Base-by-base conservation (phyloP, 2,888 invertebrate species). In the Apamea sordens region DNA sequence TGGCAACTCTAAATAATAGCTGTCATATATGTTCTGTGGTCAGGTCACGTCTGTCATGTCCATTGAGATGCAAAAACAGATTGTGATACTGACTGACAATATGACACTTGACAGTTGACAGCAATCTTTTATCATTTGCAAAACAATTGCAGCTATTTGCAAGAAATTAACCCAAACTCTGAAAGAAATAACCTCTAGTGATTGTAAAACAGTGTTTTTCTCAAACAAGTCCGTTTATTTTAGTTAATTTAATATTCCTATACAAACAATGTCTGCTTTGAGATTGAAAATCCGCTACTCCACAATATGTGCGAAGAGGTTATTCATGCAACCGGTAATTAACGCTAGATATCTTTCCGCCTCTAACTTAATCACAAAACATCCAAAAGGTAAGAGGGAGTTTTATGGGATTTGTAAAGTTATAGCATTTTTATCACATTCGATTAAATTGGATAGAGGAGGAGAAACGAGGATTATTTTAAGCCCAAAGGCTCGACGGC, bases 231-330 rank as follows among this genome's bases (percentile, higher is more conserved):
- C 18, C 21, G 18, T 65, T 18, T n/a, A 63, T 32, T 47, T 53
- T 61, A 24, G 0, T 36, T 72, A 56, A 56, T 67, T 36, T 72
- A 56, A 56, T 67, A 44, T 41, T 15, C 28, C 2, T 63, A 47
- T 21, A 67, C 18, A 50, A 56, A 80, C 6, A 86, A 96, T 96
- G 96, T 95, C 94, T 75, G 94, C 95, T 76, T 88, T 95, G 82
- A 92, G 96, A 83, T 91, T 92, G 24, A 93, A 92, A 89, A 76
- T 95, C 67, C 89, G 92, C 65, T 89, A 91, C 56, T 92, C 93
- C 73, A 82, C 91, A 73, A 79, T 92, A 63, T 91, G 88, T 83
- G 89, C 92, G 28, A 92, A 89, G 89, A 95, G 95, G 92, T 92
- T 96, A 93, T 88, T 94, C 82, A 89, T 92, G 81, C 92, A 92